phyloP scores from a whole-genome alignment of 2,797 vertebrate genomes.

The Myiotriccus ornatus region DNA sequence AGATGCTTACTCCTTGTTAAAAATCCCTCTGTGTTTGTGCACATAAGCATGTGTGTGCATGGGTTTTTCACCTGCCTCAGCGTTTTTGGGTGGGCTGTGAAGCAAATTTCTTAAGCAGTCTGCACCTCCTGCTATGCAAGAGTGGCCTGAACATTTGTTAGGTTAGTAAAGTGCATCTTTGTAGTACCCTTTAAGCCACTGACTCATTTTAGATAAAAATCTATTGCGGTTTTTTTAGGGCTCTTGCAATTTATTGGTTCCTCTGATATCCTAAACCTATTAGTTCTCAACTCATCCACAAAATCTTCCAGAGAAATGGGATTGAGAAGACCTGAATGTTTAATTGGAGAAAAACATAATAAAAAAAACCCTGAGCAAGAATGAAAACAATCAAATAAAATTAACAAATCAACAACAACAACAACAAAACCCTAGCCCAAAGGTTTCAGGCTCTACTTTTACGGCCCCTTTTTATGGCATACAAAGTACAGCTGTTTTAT shows the following conservation, averaged over 20 bases:
- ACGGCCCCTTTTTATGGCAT: too few species aligned
- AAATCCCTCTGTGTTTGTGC: not conserved
- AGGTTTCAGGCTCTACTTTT: not conserved
- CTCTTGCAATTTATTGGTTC: constrained; percentile 4
- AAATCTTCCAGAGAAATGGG: not conserved
- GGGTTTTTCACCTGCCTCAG: not conserved
- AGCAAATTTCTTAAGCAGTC: not conserved
- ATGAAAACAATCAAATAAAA: not conserved
- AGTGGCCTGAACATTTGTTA: constrained; percentile 36
- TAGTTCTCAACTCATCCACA: not conserved
- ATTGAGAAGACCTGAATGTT: not conserved
- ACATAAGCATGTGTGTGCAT: not conserved
- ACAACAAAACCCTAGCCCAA: too few species aligned
- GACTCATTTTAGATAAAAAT: constrained; percentile 47
- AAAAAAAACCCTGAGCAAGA: not conserved
- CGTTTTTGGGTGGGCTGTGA: not conserved
- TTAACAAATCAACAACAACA: not conserved
- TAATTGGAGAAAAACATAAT: not conserved
- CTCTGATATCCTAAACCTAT: constrained; percentile 29
- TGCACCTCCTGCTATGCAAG: constrained; percentile 29
- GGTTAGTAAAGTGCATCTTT: not conserved
- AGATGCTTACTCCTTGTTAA: not conserved
- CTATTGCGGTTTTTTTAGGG: constrained; percentile 4
- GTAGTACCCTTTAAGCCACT: not conserved
- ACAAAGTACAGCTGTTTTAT: not conserved